A percentile compares a stretch with the other conserved stretches of the same genome.
Conservation (phyloP, 2,888 invertebrate genomes). For the Lasioglossum marginatum region DNA sequence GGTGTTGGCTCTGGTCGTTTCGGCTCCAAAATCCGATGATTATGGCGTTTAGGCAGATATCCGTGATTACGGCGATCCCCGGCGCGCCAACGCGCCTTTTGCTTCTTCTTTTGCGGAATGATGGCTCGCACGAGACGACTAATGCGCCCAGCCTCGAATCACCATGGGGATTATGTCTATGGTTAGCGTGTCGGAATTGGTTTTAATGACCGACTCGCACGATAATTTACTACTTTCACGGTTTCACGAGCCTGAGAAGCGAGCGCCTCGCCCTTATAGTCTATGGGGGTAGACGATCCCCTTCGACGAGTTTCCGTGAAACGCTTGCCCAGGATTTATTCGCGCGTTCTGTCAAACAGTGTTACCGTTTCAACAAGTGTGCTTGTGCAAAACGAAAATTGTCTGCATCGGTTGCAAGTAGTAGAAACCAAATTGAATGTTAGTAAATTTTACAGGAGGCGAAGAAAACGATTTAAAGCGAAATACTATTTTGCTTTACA, state of each 20-base stretch:
- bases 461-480: too few species aligned
- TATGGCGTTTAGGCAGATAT: conserved; percentile 76
- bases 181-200: conserved; percentile 45
- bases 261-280: background rate
- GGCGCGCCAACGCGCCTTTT: conserved; percentile 19
- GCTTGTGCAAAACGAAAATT: too few species aligned
- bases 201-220: conserved; percentile 52
- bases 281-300: background rate
- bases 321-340: background rate
- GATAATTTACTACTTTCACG: conserved; percentile 46
- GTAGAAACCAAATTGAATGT: too few species aligned
- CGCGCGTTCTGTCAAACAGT: background rate
- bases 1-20: conserved; percentile 71
- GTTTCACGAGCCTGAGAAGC: conserved; percentile 23
- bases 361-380: too few species aligned
- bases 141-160: conserved; percentile 49
- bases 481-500: too few species aligned
- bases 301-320: background rate
- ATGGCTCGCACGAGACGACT: conserved; percentile 59
- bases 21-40: conserved; percentile 75
- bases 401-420: too few species aligned
- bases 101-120: conserved; percentile 28
- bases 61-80: conserved; percentile 72
- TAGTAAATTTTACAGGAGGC: too few species aligned
- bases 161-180: conserved; percentile 42